A percentile compares a stretch with the other conserved stretches of the same genome.
phyloP scores from a whole-genome alignment of 30 jellyfish, hydroid and myxozoan species.

The Phacellophora camtschatica region DNA sequence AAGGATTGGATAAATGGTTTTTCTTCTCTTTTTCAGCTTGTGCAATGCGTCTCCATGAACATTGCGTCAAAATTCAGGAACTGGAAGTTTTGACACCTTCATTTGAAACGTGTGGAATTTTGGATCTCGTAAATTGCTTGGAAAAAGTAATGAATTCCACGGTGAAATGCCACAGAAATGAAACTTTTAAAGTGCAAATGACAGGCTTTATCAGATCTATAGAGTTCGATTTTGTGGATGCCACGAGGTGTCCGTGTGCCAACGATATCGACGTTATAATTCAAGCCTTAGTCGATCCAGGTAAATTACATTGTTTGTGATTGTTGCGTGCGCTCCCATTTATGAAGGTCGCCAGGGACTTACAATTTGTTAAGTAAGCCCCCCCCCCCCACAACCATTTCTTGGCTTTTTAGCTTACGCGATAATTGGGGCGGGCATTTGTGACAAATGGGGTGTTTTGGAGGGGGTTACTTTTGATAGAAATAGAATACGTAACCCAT shows the following conservation, averaged over 20 bases:
- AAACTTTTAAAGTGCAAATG: background rate
- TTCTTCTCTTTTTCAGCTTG: slow-evolving; percentile 29
- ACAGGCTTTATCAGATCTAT: slow-evolving; percentile 6
- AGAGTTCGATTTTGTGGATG: slow-evolving; percentile 20
- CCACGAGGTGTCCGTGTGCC: slow-evolving; percentile 47
- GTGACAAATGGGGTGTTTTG: too few relatives aligned
- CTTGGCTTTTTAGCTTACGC: too few relatives aligned
- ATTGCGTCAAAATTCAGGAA: background rate
- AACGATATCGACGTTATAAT: slow-evolving; percentile 32
- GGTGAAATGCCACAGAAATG: background rate
- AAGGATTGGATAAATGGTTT: too few relatives aligned
- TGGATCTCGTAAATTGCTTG: slow-evolving; percentile 34
- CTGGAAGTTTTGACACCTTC: slow-evolving; percentile 22
- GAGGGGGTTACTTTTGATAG: too few relatives aligned
- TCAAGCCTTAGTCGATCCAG: slow-evolving; percentile 32
- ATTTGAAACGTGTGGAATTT: slow-evolving; percentile 37
- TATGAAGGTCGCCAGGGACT: too few relatives aligned
- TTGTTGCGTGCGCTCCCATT: background rate
- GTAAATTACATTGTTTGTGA: background rate
- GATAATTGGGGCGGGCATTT: too few relatives aligned
- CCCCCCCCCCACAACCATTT: too few relatives aligned
- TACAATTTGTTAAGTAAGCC: too few relatives aligned
- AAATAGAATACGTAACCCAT: too few relatives aligned
- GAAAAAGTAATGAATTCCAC: slow-evolving; percentile 37
- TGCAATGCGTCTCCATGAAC: slow-evolving; percentile 26